Evolutionary conservation across 1,140 invertebrate species (phyloP), one percentile per base, ranked within the genome.

Genomic region (Periplaneta americana): DNA sequence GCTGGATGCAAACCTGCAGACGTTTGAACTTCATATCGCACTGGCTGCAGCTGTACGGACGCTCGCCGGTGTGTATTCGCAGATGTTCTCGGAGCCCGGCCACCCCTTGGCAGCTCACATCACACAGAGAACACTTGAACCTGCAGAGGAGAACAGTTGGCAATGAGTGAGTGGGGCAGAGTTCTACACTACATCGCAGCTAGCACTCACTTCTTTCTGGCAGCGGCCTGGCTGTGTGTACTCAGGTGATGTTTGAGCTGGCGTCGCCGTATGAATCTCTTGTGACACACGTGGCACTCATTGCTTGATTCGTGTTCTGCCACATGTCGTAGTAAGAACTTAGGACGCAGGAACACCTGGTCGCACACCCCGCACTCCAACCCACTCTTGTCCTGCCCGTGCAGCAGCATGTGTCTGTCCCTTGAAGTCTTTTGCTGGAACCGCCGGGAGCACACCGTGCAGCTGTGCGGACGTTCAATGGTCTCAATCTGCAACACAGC

Each of bases 1-100:
- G n/a, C n/a, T n/a, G n/a, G n/a, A n/a, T n/a, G n/a, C n/a, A n/a
- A n/a, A 80, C 80, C 75, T 81, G 74, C 13, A 39, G 80, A n/a
- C 80, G 74, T 74, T 81, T 81, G 39, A 81, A 81, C 28, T 33
- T 81, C 33, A 34, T 77, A 13, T 81, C 34, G 34, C 80, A 81
- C 39, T 81, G 80, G 13, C 28, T 75, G 34, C 80, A 81, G 31
- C 17, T 74, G 37, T 39, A 81, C 18, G 80, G 80, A 8, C 80
- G 32, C 22, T 81, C 80, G 17, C 80, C 80, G 39, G 78, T 74
- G 15, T 81, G 80, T 15, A 75, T 75, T 10, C 80, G 75, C 10
- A 37, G 28, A 17, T 81, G 80, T 31, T 35, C 80, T 35, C 48
- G 74, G 31, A 81, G 80, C 17, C 80, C 74, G 5, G 74, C 37